Evolutionary conservation across 2,888 invertebrate species (phyloP), one percentile per base, ranked within the genome.

Genomic region (Caenorhabditis imperialis): DNA sequence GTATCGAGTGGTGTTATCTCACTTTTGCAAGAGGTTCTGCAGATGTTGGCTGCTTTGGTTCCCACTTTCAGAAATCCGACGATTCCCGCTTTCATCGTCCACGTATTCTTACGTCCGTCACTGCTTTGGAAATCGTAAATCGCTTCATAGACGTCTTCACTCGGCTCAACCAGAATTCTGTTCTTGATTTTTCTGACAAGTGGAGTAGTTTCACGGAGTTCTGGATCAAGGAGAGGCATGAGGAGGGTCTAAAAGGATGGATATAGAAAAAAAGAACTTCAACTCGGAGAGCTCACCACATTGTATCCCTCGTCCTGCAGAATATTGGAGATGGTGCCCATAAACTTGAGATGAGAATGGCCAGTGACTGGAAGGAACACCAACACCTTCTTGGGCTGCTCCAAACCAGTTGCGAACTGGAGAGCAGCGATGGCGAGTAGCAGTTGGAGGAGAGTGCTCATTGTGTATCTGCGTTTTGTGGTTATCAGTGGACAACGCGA

Each of bases 241-340:
- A 74, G 45, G 18, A 77, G 60, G 12, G 77, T 77, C 77, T 77
- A 25, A 45, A 73, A 53, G 4, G 33, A 22, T n/a, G 4, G 6
- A 30, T 30, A 30, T 7, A 35, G 20, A 23, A 18, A n/a, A 44
- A 27, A 27, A 12, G n/a, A 10, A 16, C 22, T 3, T 25, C 16
- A 38, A 40, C 23, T 10, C 0, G 3, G n/a, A 55, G 25, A 48
- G 40, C 61, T 42, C 16, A 60, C 60, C 48, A 74, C 61, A 44
- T 74, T 61, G 25, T 74, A 65, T 45, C 74, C 74, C 12, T 57
- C 67, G 22, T 74, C 67, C n/a, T 48, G 54, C 30, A 74, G 40
- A 48, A 69, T 55, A 50, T 69, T 55, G 20, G 61, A 44, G 37
- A 74, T 51, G 14, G 58, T 60, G 18, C 60, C 55, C 60, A 67